Conservation (phyloP, 2,888 invertebrate genomes). For the Geotrupes spiniger region DNA sequence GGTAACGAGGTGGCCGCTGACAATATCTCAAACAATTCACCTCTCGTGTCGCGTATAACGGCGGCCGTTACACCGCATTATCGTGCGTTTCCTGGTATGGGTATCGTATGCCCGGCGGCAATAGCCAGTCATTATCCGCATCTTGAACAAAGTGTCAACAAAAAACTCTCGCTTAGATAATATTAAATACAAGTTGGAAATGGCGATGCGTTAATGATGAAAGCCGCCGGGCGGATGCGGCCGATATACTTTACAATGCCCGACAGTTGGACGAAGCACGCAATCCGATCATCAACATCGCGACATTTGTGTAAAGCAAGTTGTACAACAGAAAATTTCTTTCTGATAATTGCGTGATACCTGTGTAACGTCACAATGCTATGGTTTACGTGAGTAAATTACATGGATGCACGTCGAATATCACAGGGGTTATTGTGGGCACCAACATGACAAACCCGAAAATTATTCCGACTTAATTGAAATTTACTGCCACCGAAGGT, state of each 20-base stretch:
- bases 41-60: constrained; percentile 8
- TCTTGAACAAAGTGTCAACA: constrained; percentile 9
- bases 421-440: too few species aligned
- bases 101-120: background rate
- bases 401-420: background rate
- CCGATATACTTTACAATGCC: constrained; percentile 11
- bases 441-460: too few species aligned
- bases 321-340: constrained; percentile 11
- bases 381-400: constrained; percentile 5
- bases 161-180: constrained; percentile 7
- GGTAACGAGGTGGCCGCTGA: constrained; percentile 45
- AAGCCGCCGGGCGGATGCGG: constrained; percentile 25
- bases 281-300: constrained; percentile 37
- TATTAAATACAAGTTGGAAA: constrained; percentile 8
- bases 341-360: constrained; percentile 15
- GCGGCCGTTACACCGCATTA: constrained; percentile 17
- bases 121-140: constrained; percentile 4
- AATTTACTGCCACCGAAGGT: too few species aligned
- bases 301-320: constrained; percentile 23
- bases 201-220: constrained; percentile 22
- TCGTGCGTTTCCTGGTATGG: constrained; percentile 4
- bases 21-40: constrained; percentile 23
- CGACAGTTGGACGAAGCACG: constrained; percentile 30
- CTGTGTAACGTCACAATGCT: constrained; percentile 2
- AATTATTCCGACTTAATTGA: too few species aligned